Evolutionary conservation across 2,797 vertebrate species (phyloP), one percentile per base, ranked within the genome.

Genomic region (Danio aesculapii): DNA sequence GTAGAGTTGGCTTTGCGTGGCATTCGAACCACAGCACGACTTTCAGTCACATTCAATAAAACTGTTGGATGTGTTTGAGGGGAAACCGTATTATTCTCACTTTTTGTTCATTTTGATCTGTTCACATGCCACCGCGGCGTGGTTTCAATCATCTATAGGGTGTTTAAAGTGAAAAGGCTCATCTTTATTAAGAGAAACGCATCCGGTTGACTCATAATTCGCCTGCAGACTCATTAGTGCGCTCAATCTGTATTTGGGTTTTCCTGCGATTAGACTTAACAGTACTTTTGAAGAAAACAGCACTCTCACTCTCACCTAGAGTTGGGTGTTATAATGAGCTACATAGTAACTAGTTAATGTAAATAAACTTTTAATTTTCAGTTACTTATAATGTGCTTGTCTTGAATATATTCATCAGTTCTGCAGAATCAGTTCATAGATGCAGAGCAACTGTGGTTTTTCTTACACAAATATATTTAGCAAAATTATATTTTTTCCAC

Each of bases 61-160:
- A 58, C 5, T 19, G 11, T 12, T 17, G 10, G 1, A 19, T 12
- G 12, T 6, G 10, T 58, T 46, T 46, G 63, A 46, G 14, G n/a
- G 43, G 62, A 43, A 12, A 46, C 43, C 13, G 43, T 66, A 11
- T 14, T 2, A 50, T 7, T 16, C 13, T 44, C 7, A 64, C 16
- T 64, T 43, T 66, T 66, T 8, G 10, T 21, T 67, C 11, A 21
- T 58, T 58, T 67, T 43, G 43, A 67, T 14, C 0, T 9, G 12
- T 46, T 67, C 44, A 47, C 53, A 57, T 11, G 17, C 47, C 44
- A 67, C 63, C n/a, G 62, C n/a, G 62, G 44, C 63, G n/a, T 16
- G 19, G 63, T 6, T 47, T 21, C 6, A 67, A 47, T 46, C 30
- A 30, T 67, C 44, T 47, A 10, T 44, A 67, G 64, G 44, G 57